These are phyloP conservation scores for Aplodontia rufa DNA, from an alignment of 2,113 vertebrate species.

Conservation along the genomic window DNA sequence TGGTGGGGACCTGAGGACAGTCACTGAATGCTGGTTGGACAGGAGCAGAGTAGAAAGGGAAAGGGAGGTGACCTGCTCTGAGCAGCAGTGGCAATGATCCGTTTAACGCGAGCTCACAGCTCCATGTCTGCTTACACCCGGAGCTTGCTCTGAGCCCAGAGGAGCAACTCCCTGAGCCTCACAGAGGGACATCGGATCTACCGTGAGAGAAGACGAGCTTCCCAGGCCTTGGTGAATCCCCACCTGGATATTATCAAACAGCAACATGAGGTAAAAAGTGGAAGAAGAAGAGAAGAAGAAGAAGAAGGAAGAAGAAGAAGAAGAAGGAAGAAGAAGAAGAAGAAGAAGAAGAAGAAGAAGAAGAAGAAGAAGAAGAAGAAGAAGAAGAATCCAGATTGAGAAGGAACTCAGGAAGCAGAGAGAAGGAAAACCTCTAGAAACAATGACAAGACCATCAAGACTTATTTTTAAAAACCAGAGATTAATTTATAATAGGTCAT, in stretches of 20 bases:
- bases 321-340: not conserved
- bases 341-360: not conserved
- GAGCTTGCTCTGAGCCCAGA: not conserved
- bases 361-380: not conserved
- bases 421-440: not conserved
- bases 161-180: not conserved
- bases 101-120: not conserved
- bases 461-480: not conserved
- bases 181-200: not conserved
- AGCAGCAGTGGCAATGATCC: not conserved
- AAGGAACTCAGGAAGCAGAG: not conserved
- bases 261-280: not conserved
- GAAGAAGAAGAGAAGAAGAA: too few relatives aligned
- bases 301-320: not conserved
- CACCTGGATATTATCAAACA: not conserved
- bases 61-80: not conserved
- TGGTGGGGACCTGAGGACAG: too few relatives aligned
- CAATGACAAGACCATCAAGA: not conserved
- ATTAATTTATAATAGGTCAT: not conserved
- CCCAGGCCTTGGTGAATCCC: not conserved
- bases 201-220: not conserved
- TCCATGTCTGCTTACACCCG: fast-evolving
- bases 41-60: not conserved
- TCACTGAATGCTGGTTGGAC: not conserved
- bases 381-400: not conserved